Evolutionary conservation across 2,888 invertebrate genomes (phyloP).

Genomic region (Lasius fuliginosus): DNA sequence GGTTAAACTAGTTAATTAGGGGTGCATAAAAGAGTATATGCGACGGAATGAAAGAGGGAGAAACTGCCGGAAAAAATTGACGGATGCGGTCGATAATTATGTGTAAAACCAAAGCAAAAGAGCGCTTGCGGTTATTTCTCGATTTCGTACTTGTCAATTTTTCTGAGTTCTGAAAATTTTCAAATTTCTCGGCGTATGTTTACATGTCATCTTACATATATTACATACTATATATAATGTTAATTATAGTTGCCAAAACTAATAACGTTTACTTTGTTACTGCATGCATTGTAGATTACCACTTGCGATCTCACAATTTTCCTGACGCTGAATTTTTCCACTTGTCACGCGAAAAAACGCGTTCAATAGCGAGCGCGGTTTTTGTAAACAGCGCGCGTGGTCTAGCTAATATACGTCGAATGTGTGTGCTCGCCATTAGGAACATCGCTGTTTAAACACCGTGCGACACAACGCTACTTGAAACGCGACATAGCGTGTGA

Average conservation of each 20-base stretch:
- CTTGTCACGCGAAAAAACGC: background rate
- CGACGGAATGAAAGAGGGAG: background rate
- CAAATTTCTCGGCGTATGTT: background rate
- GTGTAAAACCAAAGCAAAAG: slow-evolving; percentile 12
- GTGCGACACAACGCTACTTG: slow-evolving; percentile 46
- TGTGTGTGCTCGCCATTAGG: slow-evolving; percentile 38
- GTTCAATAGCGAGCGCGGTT: slow-evolving; percentile 9
- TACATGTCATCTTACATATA: background rate
- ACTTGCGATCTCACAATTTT: background rate
- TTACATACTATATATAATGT: background rate
- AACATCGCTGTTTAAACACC: slow-evolving; percentile 39
- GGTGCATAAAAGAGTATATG: background rate
- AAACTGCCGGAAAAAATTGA: slow-evolving; percentile 26
- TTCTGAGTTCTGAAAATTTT: slow-evolving; percentile 1
- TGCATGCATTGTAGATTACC: background rate
- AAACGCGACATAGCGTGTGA: slow-evolving; percentile 37
- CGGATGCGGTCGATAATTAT: slow-evolving; percentile 15
- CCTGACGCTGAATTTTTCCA: slow-evolving; percentile 10
- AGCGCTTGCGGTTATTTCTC: slow-evolving; percentile 12
- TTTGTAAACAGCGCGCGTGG: slow-evolving; percentile 30
- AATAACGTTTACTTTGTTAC: slow-evolving; percentile 41
- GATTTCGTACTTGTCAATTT: slow-evolving; percentile 19
- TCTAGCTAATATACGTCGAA: slow-evolving; percentile 28
- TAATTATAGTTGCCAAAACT: slow-evolving; percentile 24
- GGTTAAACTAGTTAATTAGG: slow-evolving; percentile 21